Percentiles rank a stretch among this genome's conserved stretches.
phyloP scores from a whole-genome alignment of 2,113 vertebrate genomes.

The Tinamus guttatus region DNA sequence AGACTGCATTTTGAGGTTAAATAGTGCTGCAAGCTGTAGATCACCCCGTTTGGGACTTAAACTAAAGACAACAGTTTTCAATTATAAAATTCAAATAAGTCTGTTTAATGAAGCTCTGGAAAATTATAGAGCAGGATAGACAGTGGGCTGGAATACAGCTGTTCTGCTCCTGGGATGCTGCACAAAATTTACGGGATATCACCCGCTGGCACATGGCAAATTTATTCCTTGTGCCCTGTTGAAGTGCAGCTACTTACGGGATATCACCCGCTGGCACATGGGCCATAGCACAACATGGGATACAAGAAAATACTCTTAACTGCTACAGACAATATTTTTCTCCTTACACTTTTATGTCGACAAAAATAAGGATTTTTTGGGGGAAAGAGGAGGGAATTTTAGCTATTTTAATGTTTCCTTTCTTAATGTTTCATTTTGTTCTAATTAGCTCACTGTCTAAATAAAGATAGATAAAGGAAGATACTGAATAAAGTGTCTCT shows the following conservation, averaged over 20 bases:
- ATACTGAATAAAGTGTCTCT: not conserved
- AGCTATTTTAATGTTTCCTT: not conserved
- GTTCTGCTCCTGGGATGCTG: not conserved
- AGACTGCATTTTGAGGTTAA: conserved; percentile 59
- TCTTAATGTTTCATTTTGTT: fast-evolving
- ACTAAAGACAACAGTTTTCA: conserved; percentile 66
- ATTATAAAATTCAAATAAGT: conserved; percentile 70
- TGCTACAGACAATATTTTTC: not conserved
- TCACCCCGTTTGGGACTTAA: conserved; percentile 62
- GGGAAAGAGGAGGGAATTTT: fast-evolving
- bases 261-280: not conserved
- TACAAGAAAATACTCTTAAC: not conserved
- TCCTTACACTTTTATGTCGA: not conserved
- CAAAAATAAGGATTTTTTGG: not conserved
- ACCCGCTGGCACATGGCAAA: not conserved
- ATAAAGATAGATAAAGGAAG: not conserved
- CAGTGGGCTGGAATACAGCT: not conserved
- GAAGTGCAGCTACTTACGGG: too few species aligned
- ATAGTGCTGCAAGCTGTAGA: conserved; percentile 71
- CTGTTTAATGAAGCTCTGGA: conserved; percentile 45
- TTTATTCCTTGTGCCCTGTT: too few species aligned
- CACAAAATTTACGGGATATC: not conserved
- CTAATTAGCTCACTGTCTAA: not conserved
- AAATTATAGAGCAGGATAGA: not conserved
- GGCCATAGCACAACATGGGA: not conserved